These are phyloP conservation scores for Pristionchus maxplancki DNA, from an alignment of 2,888 invertebrate species.

Conservation along the genomic window DNA sequence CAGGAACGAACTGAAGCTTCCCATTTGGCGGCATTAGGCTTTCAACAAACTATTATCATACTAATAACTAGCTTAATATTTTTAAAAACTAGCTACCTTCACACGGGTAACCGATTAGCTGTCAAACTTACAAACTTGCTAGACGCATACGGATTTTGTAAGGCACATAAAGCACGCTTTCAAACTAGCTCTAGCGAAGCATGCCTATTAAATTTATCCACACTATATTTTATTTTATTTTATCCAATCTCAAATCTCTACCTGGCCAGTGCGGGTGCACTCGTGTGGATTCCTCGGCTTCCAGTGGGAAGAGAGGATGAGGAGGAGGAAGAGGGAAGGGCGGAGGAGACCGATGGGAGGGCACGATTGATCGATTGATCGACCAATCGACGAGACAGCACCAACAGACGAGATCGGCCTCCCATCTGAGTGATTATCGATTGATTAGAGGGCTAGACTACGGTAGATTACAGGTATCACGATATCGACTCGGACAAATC, in stretches of 20 bases:
- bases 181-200: too few species aligned
- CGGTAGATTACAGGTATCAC: background rate
- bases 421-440: slow-evolving; percentile 1
- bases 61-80: too few species aligned
- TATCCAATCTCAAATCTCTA: background rate
- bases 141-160: too few species aligned
- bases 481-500: background rate
- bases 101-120: too few species aligned
- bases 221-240: background rate
- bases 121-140: too few species aligned
- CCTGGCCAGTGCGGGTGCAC: slow-evolving; percentile 15
- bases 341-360: slow-evolving; percentile 3
- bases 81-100: too few species aligned
- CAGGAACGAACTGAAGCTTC: too few species aligned
- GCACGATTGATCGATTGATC: slow-evolving; percentile 26
- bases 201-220: too few species aligned
- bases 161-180: too few species aligned
- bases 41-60: too few species aligned
- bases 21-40: too few species aligned
- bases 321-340: background rate
- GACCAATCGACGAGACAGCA: slow-evolving; percentile 17
- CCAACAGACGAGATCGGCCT: slow-evolving; percentile 21
- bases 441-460: background rate
- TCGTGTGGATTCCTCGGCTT: slow-evolving; percentile 3
- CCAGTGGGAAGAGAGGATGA: background rate